A percentile compares a stretch with the other conserved stretches of the same genome.
phyloP scores from a whole-genome alignment of 2,113 vertebrate species.

The Chaetura pelagica region DNA sequence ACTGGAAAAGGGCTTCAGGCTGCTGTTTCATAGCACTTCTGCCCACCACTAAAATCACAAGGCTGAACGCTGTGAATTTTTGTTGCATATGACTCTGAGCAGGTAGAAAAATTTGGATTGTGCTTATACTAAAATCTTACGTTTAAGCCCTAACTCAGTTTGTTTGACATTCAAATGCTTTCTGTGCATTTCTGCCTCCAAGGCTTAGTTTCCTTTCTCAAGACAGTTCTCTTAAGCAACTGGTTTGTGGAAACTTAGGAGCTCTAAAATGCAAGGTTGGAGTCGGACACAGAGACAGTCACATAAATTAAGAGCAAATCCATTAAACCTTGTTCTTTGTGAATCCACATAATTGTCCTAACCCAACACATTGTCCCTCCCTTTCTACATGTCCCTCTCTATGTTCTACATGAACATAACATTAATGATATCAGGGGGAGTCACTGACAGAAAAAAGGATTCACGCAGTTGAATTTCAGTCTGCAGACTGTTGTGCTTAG shows the following conservation, averaged over 20 bases:
- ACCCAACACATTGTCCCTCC: background rate
- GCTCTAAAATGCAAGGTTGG: background rate
- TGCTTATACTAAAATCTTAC: background rate
- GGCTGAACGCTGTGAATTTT: accelerated
- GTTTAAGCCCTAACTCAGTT: background rate
- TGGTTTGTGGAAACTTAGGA: background rate
- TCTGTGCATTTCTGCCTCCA: background rate
- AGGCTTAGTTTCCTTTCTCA: background rate
- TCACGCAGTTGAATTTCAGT: background rate
- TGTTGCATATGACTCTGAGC: background rate
- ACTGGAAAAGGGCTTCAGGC: background rate
- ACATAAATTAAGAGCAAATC: background rate
- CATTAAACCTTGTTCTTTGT: accelerated
- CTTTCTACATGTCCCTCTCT: background rate
- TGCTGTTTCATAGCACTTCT: background rate
- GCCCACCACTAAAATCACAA: background rate
- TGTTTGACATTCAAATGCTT: background rate
- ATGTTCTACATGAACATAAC: background rate
- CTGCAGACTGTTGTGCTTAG: background rate
- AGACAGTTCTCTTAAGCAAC: background rate
- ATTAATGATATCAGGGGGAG: background rate
- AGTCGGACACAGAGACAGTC: accelerated
- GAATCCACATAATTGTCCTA: background rate
- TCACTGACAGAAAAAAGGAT: background rate
- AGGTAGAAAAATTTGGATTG: background rate